Evolutionary conservation across 2,888 invertebrate genomes (phyloP).

Genomic region (Papilio protenor): DNA sequence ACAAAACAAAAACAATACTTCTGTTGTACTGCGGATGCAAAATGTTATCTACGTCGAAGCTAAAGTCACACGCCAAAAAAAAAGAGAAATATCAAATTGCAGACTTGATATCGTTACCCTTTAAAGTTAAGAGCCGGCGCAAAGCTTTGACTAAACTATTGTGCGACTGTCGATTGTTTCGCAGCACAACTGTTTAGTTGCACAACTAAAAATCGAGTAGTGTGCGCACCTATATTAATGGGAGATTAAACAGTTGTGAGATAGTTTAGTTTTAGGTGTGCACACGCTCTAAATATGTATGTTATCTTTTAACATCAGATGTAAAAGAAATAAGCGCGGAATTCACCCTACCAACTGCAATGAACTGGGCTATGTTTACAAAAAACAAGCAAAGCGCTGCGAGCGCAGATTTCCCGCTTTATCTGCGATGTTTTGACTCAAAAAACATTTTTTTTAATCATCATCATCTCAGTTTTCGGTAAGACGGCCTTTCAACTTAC

Average conservation of each 20-base stretch:
- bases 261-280: background rate
- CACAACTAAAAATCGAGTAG: too few relatives aligned
- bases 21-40: conserved; percentile 4
- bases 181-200: too few relatives aligned
- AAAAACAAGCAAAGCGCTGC: conserved; percentile 15
- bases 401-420: conserved; percentile 4
- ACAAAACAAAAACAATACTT: background rate
- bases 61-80: background rate
- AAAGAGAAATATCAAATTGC: background rate
- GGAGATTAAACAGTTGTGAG: background rate
- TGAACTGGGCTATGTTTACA: conserved; percentile 12
- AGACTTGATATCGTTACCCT: background rate
- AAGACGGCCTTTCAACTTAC: conserved; percentile 2
- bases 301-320: background rate
- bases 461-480: conserved; percentile 16
- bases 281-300: background rate
- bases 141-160: background rate
- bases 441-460: conserved; percentile 16
- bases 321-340: background rate
- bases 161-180: too few relatives aligned
- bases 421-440: conserved; percentile 21
- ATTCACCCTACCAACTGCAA: background rate
- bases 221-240: too few relatives aligned
- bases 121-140: background rate
- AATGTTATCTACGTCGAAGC: background rate